A percentile compares a stretch with the other conserved stretches of the same genome.
Evolutionary conservation across 2,797 vertebrate species (phyloP).

Genomic region (Sardinella longiceps): DNA sequence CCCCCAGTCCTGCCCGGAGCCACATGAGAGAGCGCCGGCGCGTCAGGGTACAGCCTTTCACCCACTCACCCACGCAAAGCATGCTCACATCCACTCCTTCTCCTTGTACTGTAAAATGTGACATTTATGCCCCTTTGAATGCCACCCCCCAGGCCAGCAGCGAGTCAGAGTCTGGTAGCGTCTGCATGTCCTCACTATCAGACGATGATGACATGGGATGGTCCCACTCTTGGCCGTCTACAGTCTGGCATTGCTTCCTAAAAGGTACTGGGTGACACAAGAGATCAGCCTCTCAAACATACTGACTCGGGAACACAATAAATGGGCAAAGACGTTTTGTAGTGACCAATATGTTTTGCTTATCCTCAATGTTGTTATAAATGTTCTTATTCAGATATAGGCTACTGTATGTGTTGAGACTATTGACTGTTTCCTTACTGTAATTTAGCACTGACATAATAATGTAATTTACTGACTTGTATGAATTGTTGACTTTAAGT

Average conservation of each 20-base stretch:
- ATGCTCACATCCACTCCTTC: not conserved
- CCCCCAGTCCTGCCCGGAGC: conserved; percentile 83
- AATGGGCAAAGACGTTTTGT: not conserved
- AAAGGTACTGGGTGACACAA: conserved; percentile 81
- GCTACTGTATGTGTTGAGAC: no score
- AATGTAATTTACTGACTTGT: not conserved
- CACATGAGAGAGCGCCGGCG: conserved; percentile 87
- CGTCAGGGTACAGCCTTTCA: conserved; percentile 69
- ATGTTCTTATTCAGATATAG: not conserved
- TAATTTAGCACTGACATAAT: not conserved
- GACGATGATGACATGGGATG: conserved; percentile 98
- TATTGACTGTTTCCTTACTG: not conserved
- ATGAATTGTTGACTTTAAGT: not conserved
- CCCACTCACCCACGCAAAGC: not conserved
- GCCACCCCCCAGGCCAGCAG: conserved; percentile 81
- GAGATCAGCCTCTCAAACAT: not conserved
- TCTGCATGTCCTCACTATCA: conserved; percentile 95
- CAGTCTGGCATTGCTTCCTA: conserved; percentile 97
- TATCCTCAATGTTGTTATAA: not conserved
- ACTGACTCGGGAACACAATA: not conserved
- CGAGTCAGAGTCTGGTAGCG: conserved; percentile 95
- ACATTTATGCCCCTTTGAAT: not conserved
- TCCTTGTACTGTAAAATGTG: not conserved
- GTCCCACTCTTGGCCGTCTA: conserved; percentile 98
- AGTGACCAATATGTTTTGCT: not conserved